Evolutionary conservation across 2,888 invertebrate genomes (phyloP), one percentile per base, ranked within the genome.

Genomic region (Ctena decussata): DNA sequence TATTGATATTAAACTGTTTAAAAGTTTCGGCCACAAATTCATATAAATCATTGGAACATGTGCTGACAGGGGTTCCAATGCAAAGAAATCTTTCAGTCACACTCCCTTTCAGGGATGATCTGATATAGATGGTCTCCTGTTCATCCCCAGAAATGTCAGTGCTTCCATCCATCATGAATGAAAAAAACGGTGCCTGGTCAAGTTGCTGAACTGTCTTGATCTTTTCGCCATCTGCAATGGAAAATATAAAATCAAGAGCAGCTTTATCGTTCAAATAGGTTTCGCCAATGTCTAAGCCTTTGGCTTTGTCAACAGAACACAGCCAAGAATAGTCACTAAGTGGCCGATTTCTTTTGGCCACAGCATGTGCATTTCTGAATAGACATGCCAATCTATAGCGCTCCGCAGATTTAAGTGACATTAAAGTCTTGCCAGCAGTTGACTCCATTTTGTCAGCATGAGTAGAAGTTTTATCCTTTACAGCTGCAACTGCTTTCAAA

Each of bases 111-210:
- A 35, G 12, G 12, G 70, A 18, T 6, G 30, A 5, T 12, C 87
- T 41, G 27, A 88, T 30, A 49, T 79, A 85, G 6, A 88, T 46
- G 0, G 79, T 37, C 69, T 85, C 82, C 49, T 89, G 89, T 41
- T 89, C 85, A 44, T 80, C 78, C 0, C 86, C 82, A 18, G 81
- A 39, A 37, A 86, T 82, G 30, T 89, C 85, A 0, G 86, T 87
- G 0, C 72, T 65, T 12, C 85, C 89, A 46, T 89, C 89, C 83
- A 86, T 86, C 60, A 89, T 79, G 44, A 85, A 79, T 0, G 78
- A 69, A 71, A 85, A 79, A 53, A 83, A 85, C 12, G 30, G 30
- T 3, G 37, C 49, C 11, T 44, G 12, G 18, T 53, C 30, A n/a
- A 86, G 1, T 21, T 75, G 15, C 0, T 80, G 15, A 12, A 37